Evolutionary conservation across 2,888 invertebrate genomes (phyloP), one percentile per base, ranked within the genome.

Genomic region (Liopterus haemorrhoidalis): DNA sequence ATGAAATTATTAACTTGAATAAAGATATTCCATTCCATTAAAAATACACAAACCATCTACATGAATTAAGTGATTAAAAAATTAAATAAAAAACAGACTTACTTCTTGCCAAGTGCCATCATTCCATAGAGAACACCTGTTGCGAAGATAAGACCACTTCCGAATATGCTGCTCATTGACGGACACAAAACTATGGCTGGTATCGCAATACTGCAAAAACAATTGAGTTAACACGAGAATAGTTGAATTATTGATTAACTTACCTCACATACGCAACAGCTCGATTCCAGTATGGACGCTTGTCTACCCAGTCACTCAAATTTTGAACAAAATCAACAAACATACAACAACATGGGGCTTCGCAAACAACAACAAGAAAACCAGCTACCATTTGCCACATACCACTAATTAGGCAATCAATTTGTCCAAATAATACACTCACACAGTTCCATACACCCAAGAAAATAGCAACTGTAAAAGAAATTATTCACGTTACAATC

Each of bases 341-440:
- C 71, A 92, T 79, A 70, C 95, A 97, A 71, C 95, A 96, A 67
- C 91, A 96, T 0, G 97, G 97, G 27, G 96, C 95, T 71, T 97
- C 97, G 59, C 95, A 78, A 31, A 86, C 81, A 56, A 94, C 76
- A 49, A 91, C 81, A 50, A 89, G 62, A 70, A 96, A 92, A 27
- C 94, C 96, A 50, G 87, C 82, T 50, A 92, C 61, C 81, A 92
- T 87, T 74, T 89, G 88, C 78, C 85, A 82, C 59, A 90, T 78
- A 50, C 90, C 91, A 39, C 82, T 78, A 35, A 91, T 69, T 45
- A 91, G 71, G 65, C 87, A 85, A 28, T 61, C 49, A 31, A 85
- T 72, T 54, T 79, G 65, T 25, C 76, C 71, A 1, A 79, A 53
- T 22, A 85, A 59, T 53, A 91, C 79, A 36, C 79, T 71, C 4